phyloP scores from a whole-genome alignment of 2,113 vertebrate species.

The Halichoeres trimaculatus region DNA sequence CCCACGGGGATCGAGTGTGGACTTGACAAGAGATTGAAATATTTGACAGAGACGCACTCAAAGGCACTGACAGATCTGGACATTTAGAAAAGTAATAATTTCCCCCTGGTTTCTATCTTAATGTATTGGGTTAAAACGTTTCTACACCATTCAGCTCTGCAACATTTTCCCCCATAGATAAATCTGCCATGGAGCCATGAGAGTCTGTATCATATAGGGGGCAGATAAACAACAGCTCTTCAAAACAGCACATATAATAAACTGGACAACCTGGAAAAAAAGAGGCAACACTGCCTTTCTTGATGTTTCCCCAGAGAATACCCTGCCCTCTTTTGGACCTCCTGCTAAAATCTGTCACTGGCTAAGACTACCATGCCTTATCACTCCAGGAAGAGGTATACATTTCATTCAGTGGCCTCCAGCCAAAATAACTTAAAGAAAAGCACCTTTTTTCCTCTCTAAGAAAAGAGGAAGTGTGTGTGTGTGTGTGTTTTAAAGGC shows the following conservation, averaged over 20 bases:
- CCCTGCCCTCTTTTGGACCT: slow-evolving; percentile 42
- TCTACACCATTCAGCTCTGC: slow-evolving; percentile 28
- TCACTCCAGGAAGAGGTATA: slow-evolving; percentile 68
- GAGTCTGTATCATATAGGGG: slow-evolving; percentile 31
- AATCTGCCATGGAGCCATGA: slow-evolving; percentile 50
- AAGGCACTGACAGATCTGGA: slow-evolving; percentile 71
- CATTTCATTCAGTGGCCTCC: slow-evolving; percentile 66
- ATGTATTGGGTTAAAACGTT: slow-evolving; percentile 21
- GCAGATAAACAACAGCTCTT: slow-evolving; percentile 20
- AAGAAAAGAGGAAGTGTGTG: slow-evolving; percentile 32
- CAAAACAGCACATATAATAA: slow-evolving; percentile 32
- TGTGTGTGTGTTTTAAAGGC: slow-evolving; percentile 24
- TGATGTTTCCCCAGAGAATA: slow-evolving; percentile 43
- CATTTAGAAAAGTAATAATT: slow-evolving; percentile 52
- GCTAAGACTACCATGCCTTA: slow-evolving; percentile 59
- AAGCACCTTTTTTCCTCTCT: slow-evolving; percentile 50
- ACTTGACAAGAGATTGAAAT: slow-evolving; percentile 76
- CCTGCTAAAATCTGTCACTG: slow-evolving; percentile 66
- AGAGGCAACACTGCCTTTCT: slow-evolving; percentile 28
- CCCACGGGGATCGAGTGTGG: slow-evolving; percentile 82
- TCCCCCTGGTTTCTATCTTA: slow-evolving; percentile 17
- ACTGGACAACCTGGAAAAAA: too few species aligned
- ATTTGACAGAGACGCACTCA: slow-evolving; percentile 50
- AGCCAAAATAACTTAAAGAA: slow-evolving; percentile 66
- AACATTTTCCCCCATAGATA: slow-evolving; percentile 56